Conservation (phyloP, 2,113 vertebrate species). For the Microcebus ravelobensis region DNA sequence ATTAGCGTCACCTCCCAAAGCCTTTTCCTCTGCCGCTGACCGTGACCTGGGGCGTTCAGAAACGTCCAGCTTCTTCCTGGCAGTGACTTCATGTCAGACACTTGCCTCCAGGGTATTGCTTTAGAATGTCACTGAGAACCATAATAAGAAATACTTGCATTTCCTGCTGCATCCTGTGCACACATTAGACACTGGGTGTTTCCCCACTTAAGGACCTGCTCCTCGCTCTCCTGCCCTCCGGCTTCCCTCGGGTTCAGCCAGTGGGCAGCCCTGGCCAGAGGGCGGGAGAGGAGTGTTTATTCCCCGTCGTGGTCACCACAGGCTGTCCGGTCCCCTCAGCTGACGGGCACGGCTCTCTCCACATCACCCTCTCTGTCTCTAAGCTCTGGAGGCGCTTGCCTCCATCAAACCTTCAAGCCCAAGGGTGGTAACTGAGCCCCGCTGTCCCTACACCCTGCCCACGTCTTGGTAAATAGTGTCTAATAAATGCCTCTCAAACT, state of each 20-base stretch:
- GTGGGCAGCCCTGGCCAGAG: not conserved
- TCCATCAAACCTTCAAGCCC: not conserved
- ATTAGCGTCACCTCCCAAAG: not conserved
- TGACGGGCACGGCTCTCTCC: not conserved
- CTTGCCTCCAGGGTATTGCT: not conserved
- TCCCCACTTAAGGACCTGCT: rapidly evolving
- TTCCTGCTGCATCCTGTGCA: rapidly evolving
- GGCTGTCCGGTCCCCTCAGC: not conserved
- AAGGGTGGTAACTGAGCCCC: not conserved
- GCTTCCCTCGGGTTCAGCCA: not conserved
- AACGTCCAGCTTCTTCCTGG: not conserved
- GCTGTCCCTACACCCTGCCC: too few relatives aligned
- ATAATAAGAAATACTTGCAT: not conserved
- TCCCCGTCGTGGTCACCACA: rapidly evolving
- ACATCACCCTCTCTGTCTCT: not conserved
- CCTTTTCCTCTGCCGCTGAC: not conserved
- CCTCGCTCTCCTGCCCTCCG: not conserved
- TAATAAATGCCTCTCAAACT: not conserved
- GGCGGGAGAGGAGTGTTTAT: not conserved
- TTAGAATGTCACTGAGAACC: not conserved
- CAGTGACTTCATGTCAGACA: not conserved
- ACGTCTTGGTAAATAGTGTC: not conserved
- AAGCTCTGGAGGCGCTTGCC: not conserved
- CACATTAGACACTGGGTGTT: rapidly evolving
- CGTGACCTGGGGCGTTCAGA: not conserved